Base-by-base conservation (phyloP, 2,113 vertebrate species). In the Vanacampus margaritifer region DNA sequence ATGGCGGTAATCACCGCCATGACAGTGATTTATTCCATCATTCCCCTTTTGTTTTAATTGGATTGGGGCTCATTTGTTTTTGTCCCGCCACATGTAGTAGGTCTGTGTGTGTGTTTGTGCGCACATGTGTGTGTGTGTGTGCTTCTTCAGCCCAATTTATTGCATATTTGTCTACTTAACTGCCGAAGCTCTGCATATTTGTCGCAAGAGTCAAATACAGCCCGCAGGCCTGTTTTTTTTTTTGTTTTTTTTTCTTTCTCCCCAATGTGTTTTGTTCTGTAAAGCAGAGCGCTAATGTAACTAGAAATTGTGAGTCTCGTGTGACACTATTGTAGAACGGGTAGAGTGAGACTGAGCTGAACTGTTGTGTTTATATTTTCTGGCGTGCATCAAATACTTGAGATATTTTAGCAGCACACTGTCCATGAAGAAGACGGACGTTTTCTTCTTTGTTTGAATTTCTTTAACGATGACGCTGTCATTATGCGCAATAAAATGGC, bases 21-120 rank as follows among this genome's bases (percentile, higher is more conserved):
- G 92, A 92, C 92, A 91, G 79, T 92, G 91, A 93, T 93, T 91
- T 87, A 93, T 93, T 87, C 88, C 81, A 88, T 92, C 66, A 91
- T 92, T 92, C 92, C 87, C 80, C 69, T 89, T 32, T 91, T 88
- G 90, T 91, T 92, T 91, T 92, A 92, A 93, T 93, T 92, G 88
- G 89, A 90, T 86, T 75, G 79, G 64, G 80, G 88, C 89, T 91
- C 86, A 91, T 91, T 93, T 91, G 84, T 89, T 89, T 89, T 84
- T 80, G 78, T 83, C 72, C 68, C n/a, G 17, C 67, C 65, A 62
- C 87, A 88, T 82, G 81, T 69, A 88, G 56, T 45, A 17, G 16
- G 39, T 51, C 19, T 23, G 12, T 12, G 39, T 41, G 39, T 41
- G 14, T 45, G 41, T 53, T n/a, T 24, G 41, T 43, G 43, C 6